A percentile compares a stretch with the other conserved stretches of the same genome.
Conservation (phyloP, 2,888 invertebrate genomes). For the Gnatocerus cornutus region DNA sequence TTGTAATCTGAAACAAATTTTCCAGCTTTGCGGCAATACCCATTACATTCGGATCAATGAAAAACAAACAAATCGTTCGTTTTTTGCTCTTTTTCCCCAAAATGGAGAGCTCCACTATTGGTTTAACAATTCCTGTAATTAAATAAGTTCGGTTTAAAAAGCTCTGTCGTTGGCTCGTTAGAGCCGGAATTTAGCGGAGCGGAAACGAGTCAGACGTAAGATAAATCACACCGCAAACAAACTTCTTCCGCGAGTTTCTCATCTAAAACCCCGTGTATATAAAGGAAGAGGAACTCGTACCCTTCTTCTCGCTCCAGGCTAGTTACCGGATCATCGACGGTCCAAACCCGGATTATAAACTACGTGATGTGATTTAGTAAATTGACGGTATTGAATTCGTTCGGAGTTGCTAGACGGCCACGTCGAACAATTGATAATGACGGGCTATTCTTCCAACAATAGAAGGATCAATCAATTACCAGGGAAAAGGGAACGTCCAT, state of each 20-base stretch:
- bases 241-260: conserved; percentile 48
- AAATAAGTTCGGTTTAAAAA: conserved; percentile 46
- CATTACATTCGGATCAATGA: conserved; percentile 18
- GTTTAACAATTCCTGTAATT: conserved; percentile 39
- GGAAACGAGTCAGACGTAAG: conserved; percentile 49
- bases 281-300: conserved; percentile 23
- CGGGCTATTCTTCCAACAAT: conserved; percentile 8
- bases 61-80: conserved; percentile 2
- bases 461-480: conserved; percentile 8
- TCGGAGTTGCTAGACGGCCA: conserved; percentile 15
- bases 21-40: neutral
- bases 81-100: neutral
- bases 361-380: conserved; percentile 50
- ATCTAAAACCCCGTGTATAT: conserved; percentile 23
- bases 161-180: conserved; percentile 47
- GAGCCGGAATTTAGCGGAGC: conserved; percentile 37
- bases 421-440: conserved; percentile 27
- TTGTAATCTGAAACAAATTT: conserved; percentile 7
- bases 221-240: conserved; percentile 51
- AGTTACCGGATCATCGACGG: conserved; percentile 52
- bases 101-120: conserved; percentile 10
- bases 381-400: conserved; percentile 49
- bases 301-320: conserved; percentile 42
- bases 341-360: conserved; percentile 48
- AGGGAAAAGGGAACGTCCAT: neutral